phyloP scores from a whole-genome alignment of 2,797 vertebrate genomes.

The Chelmon rostratus region DNA sequence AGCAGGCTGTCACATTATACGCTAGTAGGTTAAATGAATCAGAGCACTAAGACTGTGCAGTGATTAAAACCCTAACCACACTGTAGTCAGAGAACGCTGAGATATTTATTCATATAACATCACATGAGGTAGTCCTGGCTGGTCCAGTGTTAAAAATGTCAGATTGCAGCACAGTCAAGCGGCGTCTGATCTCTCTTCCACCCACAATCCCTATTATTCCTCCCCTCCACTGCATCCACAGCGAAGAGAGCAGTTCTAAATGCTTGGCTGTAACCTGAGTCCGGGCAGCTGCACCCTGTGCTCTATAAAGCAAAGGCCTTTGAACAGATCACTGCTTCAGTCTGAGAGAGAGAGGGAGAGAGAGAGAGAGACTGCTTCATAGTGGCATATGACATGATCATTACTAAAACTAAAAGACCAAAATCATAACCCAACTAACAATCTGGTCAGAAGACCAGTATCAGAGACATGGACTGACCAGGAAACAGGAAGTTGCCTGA shows the following conservation, averaged over 20 bases:
- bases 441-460: no score
- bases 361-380: neutral
- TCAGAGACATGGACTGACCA: neutral
- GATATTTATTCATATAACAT: neutral
- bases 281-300: slow-evolving; percentile 46
- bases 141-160: slow-evolving; percentile 24
- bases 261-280: slow-evolving; percentile 52
- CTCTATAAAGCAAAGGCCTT: slow-evolving; percentile 13
- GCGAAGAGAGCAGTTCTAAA: slow-evolving; percentile 37
- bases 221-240: slow-evolving; percentile 9
- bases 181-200: slow-evolving; percentile 47
- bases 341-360: slow-evolving; percentile 9
- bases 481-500: neutral
- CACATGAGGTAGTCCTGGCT: slow-evolving; percentile 9
- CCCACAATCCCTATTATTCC: slow-evolving; percentile 44
- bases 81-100: neutral
- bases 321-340: slow-evolving; percentile 25
- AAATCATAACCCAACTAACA: no score
- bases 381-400: neutral
- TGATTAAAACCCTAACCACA: neutral
- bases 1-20: neutral
- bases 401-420: neutral
- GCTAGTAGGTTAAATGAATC: neutral
- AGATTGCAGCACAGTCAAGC: slow-evolving; percentile 3
- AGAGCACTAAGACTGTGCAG: neutral